Conservation (phyloP, 2,888 invertebrate species). For the Clivina fossor region DNA sequence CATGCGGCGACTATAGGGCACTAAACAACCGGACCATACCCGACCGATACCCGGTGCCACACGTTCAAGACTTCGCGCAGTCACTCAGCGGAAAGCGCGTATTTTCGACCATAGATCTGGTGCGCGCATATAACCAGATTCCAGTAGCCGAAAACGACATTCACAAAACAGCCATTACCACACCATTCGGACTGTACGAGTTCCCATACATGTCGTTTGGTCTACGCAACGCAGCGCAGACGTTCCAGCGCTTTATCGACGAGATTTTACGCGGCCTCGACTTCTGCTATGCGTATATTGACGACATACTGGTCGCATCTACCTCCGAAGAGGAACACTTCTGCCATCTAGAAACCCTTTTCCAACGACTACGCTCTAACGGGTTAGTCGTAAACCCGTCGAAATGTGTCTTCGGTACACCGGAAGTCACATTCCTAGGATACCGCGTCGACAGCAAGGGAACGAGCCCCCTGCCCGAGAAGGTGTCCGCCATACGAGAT, state of each 20-base stretch:
- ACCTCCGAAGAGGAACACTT: conserved; percentile 38
- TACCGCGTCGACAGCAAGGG: conserved; percentile 36
- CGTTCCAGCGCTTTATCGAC: conserved; percentile 50
- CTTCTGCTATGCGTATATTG: conserved; percentile 46
- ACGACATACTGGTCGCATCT: conserved; percentile 46
- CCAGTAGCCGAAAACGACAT: conserved; percentile 44
- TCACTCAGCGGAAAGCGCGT: conserved; percentile 41
- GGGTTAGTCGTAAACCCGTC: conserved; percentile 43
- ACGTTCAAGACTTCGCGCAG: conserved; percentile 46
- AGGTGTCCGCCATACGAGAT: conserved; percentile 43
- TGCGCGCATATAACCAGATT: conserved; percentile 48
- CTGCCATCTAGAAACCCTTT: conserved; percentile 41
- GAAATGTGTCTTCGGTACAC: conserved; percentile 45
- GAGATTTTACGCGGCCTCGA: conserved; percentile 43
- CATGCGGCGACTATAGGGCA: conserved; percentile 5
- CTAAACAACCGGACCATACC: conserved; percentile 1
- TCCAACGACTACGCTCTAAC: conserved; percentile 41
- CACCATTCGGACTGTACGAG: conserved; percentile 9
- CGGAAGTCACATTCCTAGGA: conserved; percentile 42
- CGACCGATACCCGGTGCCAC: conserved; percentile 31
- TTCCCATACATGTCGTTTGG: conserved; percentile 43
- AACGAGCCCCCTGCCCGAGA: conserved; percentile 38
- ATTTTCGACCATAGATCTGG: conserved; percentile 45
- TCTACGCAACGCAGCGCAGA: conserved; percentile 50
- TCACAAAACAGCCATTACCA: conserved; percentile 46